Evolutionary conservation across 2,113 vertebrate species (phyloP), one percentile per base, ranked within the genome.

Genomic region (Vulpes lagopus): DNA sequence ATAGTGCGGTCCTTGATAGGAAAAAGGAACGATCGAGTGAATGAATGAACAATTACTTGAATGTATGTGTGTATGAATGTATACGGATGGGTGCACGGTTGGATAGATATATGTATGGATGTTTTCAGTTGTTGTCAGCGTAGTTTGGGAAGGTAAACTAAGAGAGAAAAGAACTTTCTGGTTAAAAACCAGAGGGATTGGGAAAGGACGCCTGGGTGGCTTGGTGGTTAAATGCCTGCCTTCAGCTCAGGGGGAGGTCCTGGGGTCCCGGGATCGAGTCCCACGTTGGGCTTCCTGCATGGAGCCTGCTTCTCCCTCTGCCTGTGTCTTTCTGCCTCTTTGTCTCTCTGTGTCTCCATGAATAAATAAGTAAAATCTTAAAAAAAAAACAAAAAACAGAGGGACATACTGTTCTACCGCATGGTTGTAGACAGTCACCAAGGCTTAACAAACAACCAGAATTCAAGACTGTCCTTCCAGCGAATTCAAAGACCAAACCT

Each of bases 131-230:
- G 51, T 20, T 30, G 19, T 60, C 22, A 60, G 38, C 30, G n/a
- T 97, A 57, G 69, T 89, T 92, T 89, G 38, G 79, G 49, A 76
- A 88, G 30, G 71, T 69, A 92, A 60, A 74, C 25, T 71, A n/a
- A 20, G 73, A 91, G 60, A 65, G 60, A 53, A 97, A 94, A 84
- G 23, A 89, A 43, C 10, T 64, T 57, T 93, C 19, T 15, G 16
- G 38, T 22, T 95, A 49, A 55, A 43, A 43, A 43, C 43, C 43
- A 43, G 43, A 43, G 43, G 43, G 43, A 43, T 43, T 43, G 43
- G 43, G 43, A 43, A 43, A 43, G 43, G 43, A 43, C 43, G 43
- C 43, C 43, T 43, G 43, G 43, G 43, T 43, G 43, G 43, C 43
- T 43, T 43, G 43, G 43, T 1, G 43, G 43, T 43, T 43, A 43